Percentiles rank a stretch among this genome's conserved stretches.
Evolutionary conservation across 2,888 invertebrate species (phyloP).

Genomic region (Autographa pulchrina): DNA sequence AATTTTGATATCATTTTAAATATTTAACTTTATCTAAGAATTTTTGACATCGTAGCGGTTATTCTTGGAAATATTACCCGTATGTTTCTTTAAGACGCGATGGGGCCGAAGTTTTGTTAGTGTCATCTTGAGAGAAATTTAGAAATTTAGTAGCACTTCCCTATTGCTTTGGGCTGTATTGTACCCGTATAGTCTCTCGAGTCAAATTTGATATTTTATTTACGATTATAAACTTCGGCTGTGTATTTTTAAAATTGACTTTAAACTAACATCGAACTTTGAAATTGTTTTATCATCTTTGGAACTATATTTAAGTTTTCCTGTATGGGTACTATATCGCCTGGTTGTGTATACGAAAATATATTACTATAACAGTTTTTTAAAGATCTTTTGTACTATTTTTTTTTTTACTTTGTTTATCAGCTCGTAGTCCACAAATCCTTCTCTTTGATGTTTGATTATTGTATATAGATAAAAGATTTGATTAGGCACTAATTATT

Average conservation of each 20-base stretch:
- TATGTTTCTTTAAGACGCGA: slow-evolving; percentile 67
- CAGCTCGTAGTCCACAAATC: no score
- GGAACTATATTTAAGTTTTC: no score
- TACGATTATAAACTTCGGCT: slow-evolving; percentile 49
- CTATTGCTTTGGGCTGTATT: slow-evolving; percentile 69
- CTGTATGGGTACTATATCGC: no score
- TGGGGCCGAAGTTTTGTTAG: slow-evolving; percentile 78
- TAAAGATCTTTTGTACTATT: no score
- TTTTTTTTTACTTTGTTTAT: no score
- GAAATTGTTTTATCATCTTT: slow-evolving; percentile 8
- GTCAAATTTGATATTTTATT: slow-evolving; percentile 63
- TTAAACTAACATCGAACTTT: slow-evolving; percentile 15
- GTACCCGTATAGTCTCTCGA: slow-evolving; percentile 56
- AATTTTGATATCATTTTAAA: neutral
- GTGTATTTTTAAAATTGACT: slow-evolving; percentile 33
- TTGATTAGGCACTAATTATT: neutral
- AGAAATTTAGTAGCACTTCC: slow-evolving; percentile 77
- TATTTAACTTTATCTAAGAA: neutral
- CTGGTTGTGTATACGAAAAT: no score
- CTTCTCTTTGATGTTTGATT: no score
- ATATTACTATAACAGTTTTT: no score
- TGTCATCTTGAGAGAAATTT: slow-evolving; percentile 82
- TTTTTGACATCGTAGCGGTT: neutral
- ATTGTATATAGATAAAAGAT: no score
- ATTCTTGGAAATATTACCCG: slow-evolving; percentile 36